Evolutionary conservation across 2,113 vertebrate genomes (phyloP).

Genomic region (Cyrtonyx montezumae): DNA sequence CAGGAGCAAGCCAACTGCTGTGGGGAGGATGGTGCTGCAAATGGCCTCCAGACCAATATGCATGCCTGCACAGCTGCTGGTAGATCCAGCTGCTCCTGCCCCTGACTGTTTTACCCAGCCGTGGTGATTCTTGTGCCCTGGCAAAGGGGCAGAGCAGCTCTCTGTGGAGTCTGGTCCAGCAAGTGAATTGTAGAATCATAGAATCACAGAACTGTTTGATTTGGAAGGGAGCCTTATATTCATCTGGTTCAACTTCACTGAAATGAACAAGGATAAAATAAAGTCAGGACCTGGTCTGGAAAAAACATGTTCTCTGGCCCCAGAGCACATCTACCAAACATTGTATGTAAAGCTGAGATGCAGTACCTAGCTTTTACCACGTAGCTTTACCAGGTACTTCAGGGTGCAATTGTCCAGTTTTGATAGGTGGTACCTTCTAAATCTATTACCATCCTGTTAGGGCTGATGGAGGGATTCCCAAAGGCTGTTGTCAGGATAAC

Average conservation of each 20-base stretch:
- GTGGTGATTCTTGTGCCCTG: not conserved
- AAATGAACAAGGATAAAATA: no score
- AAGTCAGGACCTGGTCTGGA: not conserved
- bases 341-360: not conserved
- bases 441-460: not conserved
- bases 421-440: not conserved
- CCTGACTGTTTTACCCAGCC: not conserved
- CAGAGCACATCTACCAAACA: not conserved
- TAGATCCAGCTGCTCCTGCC: constrained; percentile 60
- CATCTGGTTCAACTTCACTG: no score
- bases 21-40: constrained; percentile 16
- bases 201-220: no score
- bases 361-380: not conserved
- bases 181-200: not conserved
- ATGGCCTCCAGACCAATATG: constrained; percentile 58
- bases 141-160: not conserved
- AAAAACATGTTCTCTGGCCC: not conserved
- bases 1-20: constrained; percentile 49
- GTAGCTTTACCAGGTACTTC: not conserved
- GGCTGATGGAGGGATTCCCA: not conserved
- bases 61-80: constrained; percentile 34
- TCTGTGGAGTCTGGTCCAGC: not conserved
- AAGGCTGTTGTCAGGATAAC: not conserved
- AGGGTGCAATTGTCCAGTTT: not conserved
- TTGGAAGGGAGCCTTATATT: no score